Evolutionary conservation across 2,113 vertebrate species (phyloP).

Genomic region (Microcebus griseorufus): DNA sequence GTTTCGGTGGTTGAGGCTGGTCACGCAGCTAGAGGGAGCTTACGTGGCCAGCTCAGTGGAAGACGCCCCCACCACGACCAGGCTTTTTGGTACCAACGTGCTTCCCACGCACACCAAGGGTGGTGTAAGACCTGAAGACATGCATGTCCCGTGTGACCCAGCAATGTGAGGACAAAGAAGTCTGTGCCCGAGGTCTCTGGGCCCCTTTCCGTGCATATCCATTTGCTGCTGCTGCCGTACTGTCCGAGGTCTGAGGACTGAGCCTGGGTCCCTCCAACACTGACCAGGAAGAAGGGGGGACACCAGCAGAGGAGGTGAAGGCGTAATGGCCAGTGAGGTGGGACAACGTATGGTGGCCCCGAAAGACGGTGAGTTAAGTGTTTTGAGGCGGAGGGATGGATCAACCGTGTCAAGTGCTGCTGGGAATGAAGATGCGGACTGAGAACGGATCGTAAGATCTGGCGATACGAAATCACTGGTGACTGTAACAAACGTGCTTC

Average conservation of each 20-base stretch:
- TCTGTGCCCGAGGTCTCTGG: not conserved
- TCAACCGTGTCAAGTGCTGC: not conserved
- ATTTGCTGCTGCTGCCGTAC: not conserved
- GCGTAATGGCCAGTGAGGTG: not conserved
- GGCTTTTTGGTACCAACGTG: not conserved
- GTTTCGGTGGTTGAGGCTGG: not conserved
- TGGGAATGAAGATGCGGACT: not conserved
- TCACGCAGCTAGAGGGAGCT: not conserved
- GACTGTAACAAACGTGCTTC: not conserved
- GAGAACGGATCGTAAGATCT: not conserved
- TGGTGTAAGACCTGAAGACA: not conserved
- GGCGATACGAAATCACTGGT: not conserved
- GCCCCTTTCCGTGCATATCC: not conserved
- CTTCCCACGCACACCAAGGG: not conserved
- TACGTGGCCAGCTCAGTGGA: not conserved
- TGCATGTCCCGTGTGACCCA: not conserved
- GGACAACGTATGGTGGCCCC: not conserved
- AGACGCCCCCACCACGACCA: not conserved
- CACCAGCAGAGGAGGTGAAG: not conserved
- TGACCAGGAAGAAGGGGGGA: not conserved
- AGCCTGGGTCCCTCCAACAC: not conserved
- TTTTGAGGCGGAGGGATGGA: not conserved
- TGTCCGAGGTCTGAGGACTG: not conserved
- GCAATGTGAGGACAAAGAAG: not conserved
- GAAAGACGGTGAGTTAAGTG: not conserved